These are phyloP conservation scores for Atta cephalotes DNA, from an alignment of 1,140 invertebrate species.

Conservation along the genomic window DNA sequence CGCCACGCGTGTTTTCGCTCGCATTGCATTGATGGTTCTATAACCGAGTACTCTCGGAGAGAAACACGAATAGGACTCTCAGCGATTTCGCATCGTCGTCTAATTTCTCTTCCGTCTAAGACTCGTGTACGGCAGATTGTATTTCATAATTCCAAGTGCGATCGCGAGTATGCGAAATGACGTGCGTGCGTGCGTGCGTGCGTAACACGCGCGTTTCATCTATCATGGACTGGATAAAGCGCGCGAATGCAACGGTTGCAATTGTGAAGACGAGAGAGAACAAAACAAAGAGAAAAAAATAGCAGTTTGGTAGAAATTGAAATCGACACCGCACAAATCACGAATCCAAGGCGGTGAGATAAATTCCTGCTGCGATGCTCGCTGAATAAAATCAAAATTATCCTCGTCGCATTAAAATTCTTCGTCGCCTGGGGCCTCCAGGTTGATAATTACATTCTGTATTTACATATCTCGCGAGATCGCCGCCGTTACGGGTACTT, in stretches of 20 bases:
- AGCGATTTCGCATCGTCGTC: conserved; percentile 61
- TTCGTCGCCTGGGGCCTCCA: conserved; percentile 47
- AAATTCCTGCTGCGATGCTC: conserved; percentile 59
- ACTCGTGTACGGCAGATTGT: conserved; percentile 57
- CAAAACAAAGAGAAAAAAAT: background rate
- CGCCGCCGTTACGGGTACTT: conserved; percentile 49
- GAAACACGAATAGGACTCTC: conserved; percentile 12
- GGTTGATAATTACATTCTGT: conserved; percentile 56
- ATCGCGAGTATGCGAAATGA: conserved; percentile 59
- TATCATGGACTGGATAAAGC: conserved; percentile 15
- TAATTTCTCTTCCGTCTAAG: conserved; percentile 65
- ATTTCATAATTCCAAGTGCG: conserved; percentile 33
- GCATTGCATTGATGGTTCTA: conserved; percentile 22
- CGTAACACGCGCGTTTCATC: conserved; percentile 23
- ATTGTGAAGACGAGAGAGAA: background rate
- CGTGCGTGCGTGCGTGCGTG: background rate
- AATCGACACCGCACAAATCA: conserved; percentile 50
- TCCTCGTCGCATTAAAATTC: conserved; percentile 60
- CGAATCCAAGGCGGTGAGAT: conserved; percentile 41
- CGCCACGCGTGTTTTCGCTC: conserved; percentile 8
- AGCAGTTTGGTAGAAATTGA: conserved; percentile 30
- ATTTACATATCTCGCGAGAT: conserved; percentile 63
- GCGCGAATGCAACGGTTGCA: conserved; percentile 9
- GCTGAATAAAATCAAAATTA: conserved; percentile 36
- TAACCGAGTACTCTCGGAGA: background rate